Conservation (phyloP, 2,113 vertebrate species). For the Hyperopisus bebe region DNA sequence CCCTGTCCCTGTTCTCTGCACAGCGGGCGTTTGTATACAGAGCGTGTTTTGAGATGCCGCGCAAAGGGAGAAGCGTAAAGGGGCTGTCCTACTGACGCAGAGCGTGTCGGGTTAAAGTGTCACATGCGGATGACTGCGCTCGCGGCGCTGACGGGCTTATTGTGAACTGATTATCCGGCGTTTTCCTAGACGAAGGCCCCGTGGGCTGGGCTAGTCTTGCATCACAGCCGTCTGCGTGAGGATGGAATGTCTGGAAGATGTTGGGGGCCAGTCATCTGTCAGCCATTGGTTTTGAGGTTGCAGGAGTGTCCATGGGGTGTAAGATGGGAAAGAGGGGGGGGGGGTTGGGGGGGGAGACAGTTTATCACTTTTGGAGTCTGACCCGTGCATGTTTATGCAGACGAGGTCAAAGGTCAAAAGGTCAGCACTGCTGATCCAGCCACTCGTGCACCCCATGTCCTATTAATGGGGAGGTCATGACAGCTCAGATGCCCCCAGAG, state of each 20-base stretch:
- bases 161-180: not conserved
- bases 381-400: not conserved
- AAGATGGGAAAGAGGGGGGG: not conserved
- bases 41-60: not conserved
- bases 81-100: not conserved
- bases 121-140: too few species aligned
- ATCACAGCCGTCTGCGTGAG: not conserved
- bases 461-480: not conserved
- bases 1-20: not conserved
- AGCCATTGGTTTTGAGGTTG: not conserved
- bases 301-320: not conserved
- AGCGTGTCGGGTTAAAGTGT: not conserved
- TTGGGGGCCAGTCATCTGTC: not conserved
- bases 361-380: not conserved
- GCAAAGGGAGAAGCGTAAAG: not conserved
- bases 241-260: not conserved
- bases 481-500: not conserved
- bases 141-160: not conserved
- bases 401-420: not conserved
- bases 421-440: not conserved
- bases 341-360: not conserved
- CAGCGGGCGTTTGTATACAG: not conserved
- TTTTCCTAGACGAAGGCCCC: not conserved
- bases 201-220: not conserved
- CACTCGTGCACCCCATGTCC: not conserved